These are phyloP conservation scores for Harmothoe impar DNA, from an alignment of 2,888 invertebrate genomes.

Conservation along the genomic window DNA sequence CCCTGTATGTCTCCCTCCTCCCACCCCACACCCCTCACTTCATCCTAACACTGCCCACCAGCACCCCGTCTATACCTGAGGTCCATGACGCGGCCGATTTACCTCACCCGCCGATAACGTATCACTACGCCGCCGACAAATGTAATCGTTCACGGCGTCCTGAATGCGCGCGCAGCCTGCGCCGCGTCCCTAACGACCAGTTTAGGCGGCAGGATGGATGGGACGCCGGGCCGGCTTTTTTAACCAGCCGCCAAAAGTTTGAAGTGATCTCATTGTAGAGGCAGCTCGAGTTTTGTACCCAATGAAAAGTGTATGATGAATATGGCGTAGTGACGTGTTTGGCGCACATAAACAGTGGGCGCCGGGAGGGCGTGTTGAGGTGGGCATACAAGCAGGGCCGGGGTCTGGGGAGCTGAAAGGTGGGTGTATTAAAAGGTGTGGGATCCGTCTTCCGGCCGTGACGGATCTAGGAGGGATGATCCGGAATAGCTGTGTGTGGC, in stretches of 20 bases:
- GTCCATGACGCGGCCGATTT: conserved; percentile 24
- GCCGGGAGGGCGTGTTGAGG: not conserved
- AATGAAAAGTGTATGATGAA: conserved; percentile 46
- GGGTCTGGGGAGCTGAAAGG: not conserved
- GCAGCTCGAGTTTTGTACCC: conserved; percentile 27
- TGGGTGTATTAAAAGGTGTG: not conserved
- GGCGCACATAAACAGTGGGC: conserved; percentile 11
- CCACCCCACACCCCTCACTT: conserved; percentile 5
- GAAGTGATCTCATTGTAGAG: not conserved
- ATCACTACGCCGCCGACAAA: conserved; percentile 8
- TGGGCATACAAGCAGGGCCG: not conserved
- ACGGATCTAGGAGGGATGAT: conserved; percentile 18
- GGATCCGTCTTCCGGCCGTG: not conserved
- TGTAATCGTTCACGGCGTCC: conserved; percentile 14
- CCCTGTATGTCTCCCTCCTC: not conserved
- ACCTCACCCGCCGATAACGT: not conserved
- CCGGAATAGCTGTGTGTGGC: not conserved
- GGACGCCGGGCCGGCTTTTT: not conserved
- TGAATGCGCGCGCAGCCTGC: not conserved
- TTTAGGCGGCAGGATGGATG: conserved; percentile 32
- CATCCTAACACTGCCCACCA: not conserved
- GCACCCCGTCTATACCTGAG: not conserved
- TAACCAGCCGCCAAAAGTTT: conserved; percentile 6
- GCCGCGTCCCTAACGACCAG: conserved; percentile 13
- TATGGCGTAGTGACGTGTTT: not conserved